Evolutionary conservation across 2,113 vertebrate species (phyloP).

Genomic region (Propithecus coquereli): DNA sequence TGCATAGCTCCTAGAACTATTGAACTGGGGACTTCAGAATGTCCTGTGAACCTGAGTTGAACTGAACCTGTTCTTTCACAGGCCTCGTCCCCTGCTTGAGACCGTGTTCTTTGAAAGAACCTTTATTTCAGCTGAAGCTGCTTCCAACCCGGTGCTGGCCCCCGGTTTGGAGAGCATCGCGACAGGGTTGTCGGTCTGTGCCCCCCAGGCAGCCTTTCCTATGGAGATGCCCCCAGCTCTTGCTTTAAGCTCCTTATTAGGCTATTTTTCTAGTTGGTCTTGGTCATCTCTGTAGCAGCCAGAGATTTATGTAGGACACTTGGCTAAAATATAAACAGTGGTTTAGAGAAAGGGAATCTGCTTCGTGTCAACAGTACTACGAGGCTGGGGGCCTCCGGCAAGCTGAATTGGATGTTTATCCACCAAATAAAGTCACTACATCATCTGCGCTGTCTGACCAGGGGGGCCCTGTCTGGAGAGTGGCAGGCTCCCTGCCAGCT

Average conservation of each 20-base stretch:
- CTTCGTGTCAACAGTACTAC: slow-evolving; percentile 29
- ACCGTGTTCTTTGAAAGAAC: neutral
- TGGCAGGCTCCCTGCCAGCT: neutral
- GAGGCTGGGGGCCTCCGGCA: neutral
- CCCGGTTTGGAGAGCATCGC: neutral
- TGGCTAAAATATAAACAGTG: slow-evolving; percentile 58
- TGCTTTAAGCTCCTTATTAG: slow-evolving; percentile 68
- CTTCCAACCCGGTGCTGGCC: neutral
- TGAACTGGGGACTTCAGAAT: neutral
- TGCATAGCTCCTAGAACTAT: neutral
- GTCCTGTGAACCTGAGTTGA: neutral
- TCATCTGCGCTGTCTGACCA: slow-evolving; percentile 25
- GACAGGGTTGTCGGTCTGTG: neutral
- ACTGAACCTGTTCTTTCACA: neutral
- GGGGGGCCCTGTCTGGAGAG: neutral
- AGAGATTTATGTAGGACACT: slow-evolving; percentile 52
- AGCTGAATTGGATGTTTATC: neutral
- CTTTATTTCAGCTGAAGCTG: neutral
- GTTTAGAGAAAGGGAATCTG: slow-evolving; percentile 52
- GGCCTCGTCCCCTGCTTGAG: neutral
- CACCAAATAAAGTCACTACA: neutral
- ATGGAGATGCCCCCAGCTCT: slow-evolving; percentile 51
- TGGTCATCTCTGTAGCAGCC: slow-evolving; percentile 65
- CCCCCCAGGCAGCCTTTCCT: neutral
- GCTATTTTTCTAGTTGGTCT: slow-evolving; percentile 43